phyloP scores from a whole-genome alignment of 1,140 invertebrate species.

The Cyclargus thomasi region DNA sequence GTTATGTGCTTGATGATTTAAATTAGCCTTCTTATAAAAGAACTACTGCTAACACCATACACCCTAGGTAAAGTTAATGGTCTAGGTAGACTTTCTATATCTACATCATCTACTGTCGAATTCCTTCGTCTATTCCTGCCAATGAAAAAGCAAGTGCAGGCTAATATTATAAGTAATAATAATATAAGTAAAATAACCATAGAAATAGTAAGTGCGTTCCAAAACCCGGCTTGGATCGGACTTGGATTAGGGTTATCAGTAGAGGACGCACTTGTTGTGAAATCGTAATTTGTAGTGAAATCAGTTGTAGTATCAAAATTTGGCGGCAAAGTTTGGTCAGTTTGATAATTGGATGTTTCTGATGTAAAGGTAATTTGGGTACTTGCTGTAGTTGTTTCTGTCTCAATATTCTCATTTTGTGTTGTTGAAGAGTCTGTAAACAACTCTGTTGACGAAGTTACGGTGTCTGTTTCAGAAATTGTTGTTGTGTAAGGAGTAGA shows the following conservation, averaged over 20 bases:
- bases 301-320: not conserved
- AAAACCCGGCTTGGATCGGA: slow-evolving; percentile 19
- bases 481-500: slow-evolving; percentile 6
- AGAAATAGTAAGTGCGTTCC: slow-evolving; percentile 31
- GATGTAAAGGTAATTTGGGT: not conserved
- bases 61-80: slow-evolving; percentile 36
- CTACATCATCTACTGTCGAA: slow-evolving; percentile 22
- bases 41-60: slow-evolving; percentile 23
- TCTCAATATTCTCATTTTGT: not conserved
- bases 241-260: slow-evolving; percentile 3
- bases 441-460: no score
- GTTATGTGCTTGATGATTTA: not conserved
- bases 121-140: slow-evolving; percentile 28
- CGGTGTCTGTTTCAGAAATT: no score
- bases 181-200: slow-evolving; percentile 29
- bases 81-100: slow-evolving; percentile 30
- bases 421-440: not conserved
- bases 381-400: not conserved
- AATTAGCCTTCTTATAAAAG: not conserved
- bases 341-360: not conserved
- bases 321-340: not conserved
- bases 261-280: slow-evolving; percentile 1
- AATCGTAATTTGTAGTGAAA: not conserved
- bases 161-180: slow-evolving; percentile 27
- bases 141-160: slow-evolving; percentile 31